A percentile compares a stretch with the other conserved stretches of the same genome.
phyloP scores from a whole-genome alignment of 1,140 invertebrate species.

The Akabosia matsudoensis region DNA sequence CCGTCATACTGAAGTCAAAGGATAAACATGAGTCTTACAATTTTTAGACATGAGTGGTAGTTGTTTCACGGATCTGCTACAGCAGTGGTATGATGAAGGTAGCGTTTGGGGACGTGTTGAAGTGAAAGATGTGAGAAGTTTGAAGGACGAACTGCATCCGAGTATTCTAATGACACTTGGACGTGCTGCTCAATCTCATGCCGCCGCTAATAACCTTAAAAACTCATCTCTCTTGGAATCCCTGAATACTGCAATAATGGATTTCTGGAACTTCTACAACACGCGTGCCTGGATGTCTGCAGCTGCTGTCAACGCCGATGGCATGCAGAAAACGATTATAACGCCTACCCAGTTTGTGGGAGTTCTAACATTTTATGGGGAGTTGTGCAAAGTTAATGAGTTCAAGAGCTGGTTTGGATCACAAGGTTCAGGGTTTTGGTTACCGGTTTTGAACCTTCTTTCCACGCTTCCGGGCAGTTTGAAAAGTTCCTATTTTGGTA shows the following conservation, averaged over 20 bases:
- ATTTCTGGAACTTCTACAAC: constrained; percentile 40
- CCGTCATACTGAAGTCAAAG: background rate
- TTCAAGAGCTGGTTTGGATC: constrained; percentile 83
- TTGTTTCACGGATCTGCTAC: constrained; percentile 11
- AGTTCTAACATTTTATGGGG: constrained; percentile 75
- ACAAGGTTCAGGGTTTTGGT: constrained; percentile 78
- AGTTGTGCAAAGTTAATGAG: constrained; percentile 70
- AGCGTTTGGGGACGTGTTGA: constrained; percentile 34
- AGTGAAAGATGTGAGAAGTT: background rate
- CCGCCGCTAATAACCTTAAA: constrained; percentile 31
- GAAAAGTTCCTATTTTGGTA: constrained; percentile 41
- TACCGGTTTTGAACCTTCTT: constrained; percentile 69
- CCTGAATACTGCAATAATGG: constrained; percentile 39
- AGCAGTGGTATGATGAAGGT: constrained; percentile 32
- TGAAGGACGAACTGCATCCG: constrained; percentile 13
- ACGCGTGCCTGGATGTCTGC: constrained; percentile 26
- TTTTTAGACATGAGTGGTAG: background rate
- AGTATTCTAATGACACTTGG: constrained; percentile 42
- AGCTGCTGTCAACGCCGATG: constrained; percentile 12
- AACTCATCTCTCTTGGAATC: constrained; percentile 33
- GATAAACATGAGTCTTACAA: background rate
- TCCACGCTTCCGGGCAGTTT: constrained; percentile 54
- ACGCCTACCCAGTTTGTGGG: constrained; percentile 40
- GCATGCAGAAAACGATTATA: background rate
- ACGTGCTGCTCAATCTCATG: constrained; percentile 37